phyloP scores from a whole-genome alignment of 2,113 vertebrate species.

The Otus sunia region DNA sequence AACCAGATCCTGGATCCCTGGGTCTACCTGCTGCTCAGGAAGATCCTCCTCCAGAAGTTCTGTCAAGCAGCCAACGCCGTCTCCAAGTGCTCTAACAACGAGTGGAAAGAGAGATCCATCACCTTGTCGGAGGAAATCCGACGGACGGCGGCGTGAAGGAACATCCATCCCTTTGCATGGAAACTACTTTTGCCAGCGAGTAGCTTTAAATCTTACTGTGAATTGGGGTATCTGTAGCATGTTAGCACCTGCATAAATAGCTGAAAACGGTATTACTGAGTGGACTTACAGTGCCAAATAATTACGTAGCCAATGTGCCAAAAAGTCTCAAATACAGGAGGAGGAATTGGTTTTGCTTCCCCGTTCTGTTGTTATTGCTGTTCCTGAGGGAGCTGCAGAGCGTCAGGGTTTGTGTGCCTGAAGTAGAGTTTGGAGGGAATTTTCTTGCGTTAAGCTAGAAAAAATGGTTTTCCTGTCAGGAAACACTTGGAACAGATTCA shows the following conservation, averaged over 20 bases:
- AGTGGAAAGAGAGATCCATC: constrained; percentile 72
- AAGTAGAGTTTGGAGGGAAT: neutral
- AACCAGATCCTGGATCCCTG: constrained; percentile 98
- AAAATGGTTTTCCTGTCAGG: neutral
- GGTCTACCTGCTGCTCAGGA: constrained; percentile 93
- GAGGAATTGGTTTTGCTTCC: neutral
- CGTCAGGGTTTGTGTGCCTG: neutral
- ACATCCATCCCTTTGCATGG: neutral
- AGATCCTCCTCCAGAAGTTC: constrained; percentile 89
- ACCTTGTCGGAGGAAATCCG: constrained; percentile 71
- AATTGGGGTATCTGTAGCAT: neutral
- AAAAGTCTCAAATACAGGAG: neutral
- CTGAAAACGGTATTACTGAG: neutral
- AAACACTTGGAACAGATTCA: neutral
- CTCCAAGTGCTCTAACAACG: constrained; percentile 81
- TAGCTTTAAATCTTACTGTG: constrained; percentile 14
- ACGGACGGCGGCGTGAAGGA: constrained; percentile 57
- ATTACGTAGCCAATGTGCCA: neutral
- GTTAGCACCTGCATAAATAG: neutral
- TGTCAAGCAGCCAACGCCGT: constrained; percentile 88
- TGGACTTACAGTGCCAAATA: neutral
- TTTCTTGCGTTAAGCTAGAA: neutral
- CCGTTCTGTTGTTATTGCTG: neutral
- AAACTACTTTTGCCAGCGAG: neutral
- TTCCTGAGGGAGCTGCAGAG: neutral